A percentile compares a stretch with the other conserved stretches of the same genome.
Evolutionary conservation across 2,113 vertebrate genomes (phyloP).

Genomic region (Hippocampus guttulatus): DNA sequence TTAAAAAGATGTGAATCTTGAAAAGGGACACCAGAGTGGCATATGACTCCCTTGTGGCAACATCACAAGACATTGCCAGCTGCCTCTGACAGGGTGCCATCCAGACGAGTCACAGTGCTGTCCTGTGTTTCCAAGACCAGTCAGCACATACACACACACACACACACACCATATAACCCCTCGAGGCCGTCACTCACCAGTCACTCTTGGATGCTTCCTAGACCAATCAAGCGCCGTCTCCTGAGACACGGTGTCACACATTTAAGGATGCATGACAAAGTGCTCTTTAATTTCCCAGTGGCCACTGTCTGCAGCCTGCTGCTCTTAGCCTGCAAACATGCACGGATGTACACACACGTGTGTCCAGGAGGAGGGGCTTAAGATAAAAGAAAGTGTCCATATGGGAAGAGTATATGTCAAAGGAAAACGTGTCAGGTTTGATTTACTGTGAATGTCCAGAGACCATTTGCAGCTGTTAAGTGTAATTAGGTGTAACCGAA

Average conservation of each 20-base stretch:
- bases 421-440: slow-evolving; percentile 39
- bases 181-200: slow-evolving; percentile 71
- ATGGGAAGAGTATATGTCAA: slow-evolving; percentile 52
- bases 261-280: slow-evolving; percentile 81
- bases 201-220: slow-evolving; percentile 69
- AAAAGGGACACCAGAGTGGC: slow-evolving; percentile 36
- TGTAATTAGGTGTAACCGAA: slow-evolving; percentile 6
- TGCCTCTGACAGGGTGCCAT: slow-evolving; percentile 67
- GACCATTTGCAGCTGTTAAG: slow-evolving; percentile 28
- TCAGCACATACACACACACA: slow-evolving; percentile 38
- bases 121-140: slow-evolving; percentile 64
- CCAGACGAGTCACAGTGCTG: slow-evolving; percentile 67
- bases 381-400: slow-evolving; percentile 31
- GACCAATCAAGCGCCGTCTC: slow-evolving; percentile 75
- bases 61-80: slow-evolving; percentile 62
- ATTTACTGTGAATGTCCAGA: slow-evolving; percentile 8
- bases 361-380: slow-evolving; percentile 8
- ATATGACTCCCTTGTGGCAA: slow-evolving; percentile 56
- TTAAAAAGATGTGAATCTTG: slow-evolving; percentile 36
- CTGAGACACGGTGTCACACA: slow-evolving; percentile 74
- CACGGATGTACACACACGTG: slow-evolving; percentile 28
- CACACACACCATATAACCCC: slow-evolving; percentile 50
- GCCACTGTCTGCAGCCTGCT: slow-evolving; percentile 68
- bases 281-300: slow-evolving; percentile 80
- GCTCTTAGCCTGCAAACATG: slow-evolving; percentile 36